Percentiles rank a stretch among this genome's conserved stretches.
Evolutionary conservation across 2,888 invertebrate genomes (phyloP).

Genomic region (Melangyna quadrimaculata): DNA sequence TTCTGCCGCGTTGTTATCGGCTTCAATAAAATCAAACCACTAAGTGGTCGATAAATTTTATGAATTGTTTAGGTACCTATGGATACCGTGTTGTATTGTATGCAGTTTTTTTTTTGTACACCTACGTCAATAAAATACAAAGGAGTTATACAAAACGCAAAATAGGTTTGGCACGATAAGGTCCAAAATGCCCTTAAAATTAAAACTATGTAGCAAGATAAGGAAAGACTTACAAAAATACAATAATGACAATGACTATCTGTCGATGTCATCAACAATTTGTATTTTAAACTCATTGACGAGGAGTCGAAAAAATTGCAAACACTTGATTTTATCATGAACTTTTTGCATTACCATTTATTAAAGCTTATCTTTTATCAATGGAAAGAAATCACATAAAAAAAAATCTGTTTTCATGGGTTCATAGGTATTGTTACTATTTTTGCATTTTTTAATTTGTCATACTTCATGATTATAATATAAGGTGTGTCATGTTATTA

Average conservation of each 20-base stretch:
- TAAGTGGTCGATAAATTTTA: constrained; percentile 15
- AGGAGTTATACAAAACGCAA: background rate
- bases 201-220: background rate
- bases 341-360: no score
- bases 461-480: no score
- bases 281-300: background rate
- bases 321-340: background rate
- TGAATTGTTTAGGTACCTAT: background rate
- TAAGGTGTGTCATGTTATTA: no score
- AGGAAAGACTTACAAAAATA: background rate
- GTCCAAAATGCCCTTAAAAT: background rate
- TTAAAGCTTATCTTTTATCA: background rate
- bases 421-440: no score
- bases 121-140: background rate
- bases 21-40: constrained; percentile 24
- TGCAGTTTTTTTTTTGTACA: background rate
- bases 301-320: background rate
- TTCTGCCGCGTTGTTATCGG: constrained; percentile 25
- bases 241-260: background rate
- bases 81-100: background rate
- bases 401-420: background rate
- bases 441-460: no score
- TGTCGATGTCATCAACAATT: constrained; percentile 1
- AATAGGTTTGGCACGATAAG: constrained; percentile 18
- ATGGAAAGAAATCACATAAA: no score